Base-by-base conservation (phyloP, 2,113 vertebrate genomes). In the Ranitomeya variabilis region DNA sequence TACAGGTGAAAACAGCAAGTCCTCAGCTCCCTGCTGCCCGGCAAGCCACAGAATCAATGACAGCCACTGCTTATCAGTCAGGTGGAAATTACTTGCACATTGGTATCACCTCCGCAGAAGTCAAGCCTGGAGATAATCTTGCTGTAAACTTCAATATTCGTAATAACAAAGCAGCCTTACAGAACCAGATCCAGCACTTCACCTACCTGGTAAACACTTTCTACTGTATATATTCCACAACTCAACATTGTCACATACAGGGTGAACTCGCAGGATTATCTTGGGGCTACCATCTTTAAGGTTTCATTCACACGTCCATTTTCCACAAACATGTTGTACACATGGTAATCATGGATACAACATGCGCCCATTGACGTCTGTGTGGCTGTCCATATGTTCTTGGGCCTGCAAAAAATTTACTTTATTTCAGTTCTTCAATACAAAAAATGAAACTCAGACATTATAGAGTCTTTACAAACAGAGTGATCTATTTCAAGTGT, bases 31-130 rank as follows among this genome's bases (percentile, higher is more conserved):
- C 10, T 1, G 0, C 0, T 5, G 7, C 23, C 3, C 90, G 86
- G 8, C 94, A 95, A 85, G 94, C 94, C 7, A 7, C 1, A 16
- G 92, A 90, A 13, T 66, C 0, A 0, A 94, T 95, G 93, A 31
- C 1, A 3, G 94, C 92, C 51, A 0, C 8, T 0, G 86, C 93
- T 0, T 95, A 95, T 37, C 3, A 0, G 0, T 89, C 93, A 1
- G 86, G 55, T 0, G 69, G 7, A 2, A 92, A 91, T 15, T 95
- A 92, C 85, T 90, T 96, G 21, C 94, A 95, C 85, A 94, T 96
- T 90, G 90, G 84, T 31, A 91, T 95, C 87, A 52, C 91, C 57
- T 18, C 83, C 26, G 64, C 89, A 55, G 91, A 93, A 6, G 15
- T 93, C 18, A 6, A 69, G 31, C 59, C 93, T 8, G 92, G 92